Conservation (phyloP, 2,888 invertebrate species). For the Synergus gifuensis region DNA sequence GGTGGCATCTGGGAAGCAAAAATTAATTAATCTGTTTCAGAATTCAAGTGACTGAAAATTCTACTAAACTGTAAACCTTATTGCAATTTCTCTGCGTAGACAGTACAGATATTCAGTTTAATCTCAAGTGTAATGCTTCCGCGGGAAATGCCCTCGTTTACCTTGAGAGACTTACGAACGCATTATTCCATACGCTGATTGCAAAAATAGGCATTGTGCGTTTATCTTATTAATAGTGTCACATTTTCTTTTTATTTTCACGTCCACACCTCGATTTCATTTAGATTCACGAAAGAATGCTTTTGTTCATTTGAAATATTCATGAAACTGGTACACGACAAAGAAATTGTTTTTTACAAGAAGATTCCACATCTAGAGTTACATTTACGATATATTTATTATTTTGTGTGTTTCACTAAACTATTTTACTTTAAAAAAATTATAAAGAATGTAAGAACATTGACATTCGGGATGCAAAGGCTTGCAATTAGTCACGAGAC, state of each 20-base stretch:
- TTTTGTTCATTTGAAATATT: not conserved
- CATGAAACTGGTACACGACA: not conserved
- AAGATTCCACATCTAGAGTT: not conserved
- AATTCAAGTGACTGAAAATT: not conserved
- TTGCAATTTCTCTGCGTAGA: not conserved
- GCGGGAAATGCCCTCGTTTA: slow-evolving; percentile 20
- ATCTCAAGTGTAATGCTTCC: not conserved
- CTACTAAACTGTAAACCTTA: not conserved
- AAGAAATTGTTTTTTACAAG: not conserved
- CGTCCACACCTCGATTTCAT: not conserved
- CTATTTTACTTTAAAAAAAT: too few relatives aligned
- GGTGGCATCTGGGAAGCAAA: too few relatives aligned
- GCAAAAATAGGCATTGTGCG: not conserved
- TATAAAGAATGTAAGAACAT: not conserved
- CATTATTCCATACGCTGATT: not conserved
- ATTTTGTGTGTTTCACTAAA: too few relatives aligned
- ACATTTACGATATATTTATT: not conserved
- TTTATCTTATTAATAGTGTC: not conserved
- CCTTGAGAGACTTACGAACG: not conserved
- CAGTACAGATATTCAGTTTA: slow-evolving; percentile 1
- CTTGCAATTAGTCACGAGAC: not conserved
- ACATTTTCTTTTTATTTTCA: not conserved
- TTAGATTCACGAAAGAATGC: not conserved
- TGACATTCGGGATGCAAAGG: too few relatives aligned
- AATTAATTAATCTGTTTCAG: too few relatives aligned